A percentile compares a stretch with the other conserved stretches of the same genome.
Conservation (phyloP, 2,797 vertebrate species). For the Notolepis coatsorum region DNA sequence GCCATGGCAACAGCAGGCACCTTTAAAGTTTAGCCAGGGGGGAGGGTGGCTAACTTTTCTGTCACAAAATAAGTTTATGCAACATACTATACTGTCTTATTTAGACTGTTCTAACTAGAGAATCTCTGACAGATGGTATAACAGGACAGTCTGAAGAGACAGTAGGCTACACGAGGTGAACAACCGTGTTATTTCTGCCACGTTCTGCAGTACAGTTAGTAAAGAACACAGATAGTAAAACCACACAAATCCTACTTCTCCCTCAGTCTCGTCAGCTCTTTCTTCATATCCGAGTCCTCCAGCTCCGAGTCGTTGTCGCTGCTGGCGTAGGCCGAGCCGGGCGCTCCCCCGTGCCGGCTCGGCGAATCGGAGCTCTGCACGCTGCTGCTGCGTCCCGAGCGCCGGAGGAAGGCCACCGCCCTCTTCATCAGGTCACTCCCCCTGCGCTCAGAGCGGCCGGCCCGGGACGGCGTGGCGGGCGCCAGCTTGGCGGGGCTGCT, state of each 20-base stretch:
- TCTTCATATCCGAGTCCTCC: conserved; percentile 95
- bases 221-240: neutral
- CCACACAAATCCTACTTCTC: conserved; percentile 88
- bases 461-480: conserved; percentile 68
- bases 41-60: no score
- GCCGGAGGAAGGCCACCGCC: conserved; percentile 90
- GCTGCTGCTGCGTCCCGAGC: conserved; percentile 86
- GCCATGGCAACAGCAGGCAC: no score
- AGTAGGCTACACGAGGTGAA: no score
- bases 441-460: conserved; percentile 75
- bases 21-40: no score
- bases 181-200: no score
- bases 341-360: conserved; percentile 77
- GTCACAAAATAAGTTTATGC: neutral
- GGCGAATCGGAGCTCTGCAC: conserved; percentile 88
- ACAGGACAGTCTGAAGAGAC: no score
- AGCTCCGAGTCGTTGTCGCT: conserved; percentile 98
- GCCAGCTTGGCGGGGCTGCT: conserved; percentile 79
- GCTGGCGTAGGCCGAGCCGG: conserved; percentile 91
- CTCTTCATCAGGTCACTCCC: conserved; percentile 94
- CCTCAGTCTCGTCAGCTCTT: conserved; percentile 90
- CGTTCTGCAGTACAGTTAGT: no score
- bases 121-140: no score
- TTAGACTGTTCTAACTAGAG: no score
- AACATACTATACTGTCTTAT: neutral